Conservation (phyloP, 2,797 vertebrate species). For the Poecilia gillii region DNA sequence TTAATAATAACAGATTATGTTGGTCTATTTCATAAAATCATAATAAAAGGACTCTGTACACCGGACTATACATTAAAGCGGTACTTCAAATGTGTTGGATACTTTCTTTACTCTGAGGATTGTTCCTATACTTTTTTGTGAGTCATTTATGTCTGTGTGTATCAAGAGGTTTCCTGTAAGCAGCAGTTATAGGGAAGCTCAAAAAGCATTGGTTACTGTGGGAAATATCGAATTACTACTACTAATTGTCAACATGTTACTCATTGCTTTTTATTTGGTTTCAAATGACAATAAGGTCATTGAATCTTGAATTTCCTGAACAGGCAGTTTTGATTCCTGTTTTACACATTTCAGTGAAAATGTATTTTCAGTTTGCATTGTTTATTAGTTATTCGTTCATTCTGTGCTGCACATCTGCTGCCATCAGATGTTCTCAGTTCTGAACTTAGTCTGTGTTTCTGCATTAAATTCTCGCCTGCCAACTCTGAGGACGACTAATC, state of each 20-base stretch:
- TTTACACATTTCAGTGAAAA: neutral
- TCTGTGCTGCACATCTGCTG: conserved; percentile 20
- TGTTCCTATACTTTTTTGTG: neutral
- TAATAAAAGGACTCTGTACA: neutral
- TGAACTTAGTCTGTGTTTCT: conserved; percentile 33
- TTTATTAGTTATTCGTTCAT: conserved; percentile 10
- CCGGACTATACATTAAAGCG: neutral
- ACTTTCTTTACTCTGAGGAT: neutral
- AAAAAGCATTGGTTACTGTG: neutral
- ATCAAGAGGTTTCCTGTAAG: neutral
- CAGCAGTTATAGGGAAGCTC: neutral
- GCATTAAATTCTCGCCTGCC: conserved; percentile 59
- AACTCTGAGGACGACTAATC: conserved; percentile 53
- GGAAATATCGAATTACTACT: neutral
- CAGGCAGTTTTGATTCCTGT: neutral
- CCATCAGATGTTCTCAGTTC: conserved; percentile 22
- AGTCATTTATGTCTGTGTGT: neutral
- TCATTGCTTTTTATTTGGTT: neutral
- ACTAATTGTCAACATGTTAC: neutral
- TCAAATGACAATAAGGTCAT: neutral
- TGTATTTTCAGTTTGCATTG: neutral
- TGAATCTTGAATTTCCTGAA: neutral
- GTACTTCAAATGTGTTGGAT: neutral
- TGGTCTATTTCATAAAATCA: neutral
- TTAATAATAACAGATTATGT: neutral